Evolutionary conservation across 1,140 invertebrate genomes (phyloP).

Genomic region (Trachelipus rathkii): DNA sequence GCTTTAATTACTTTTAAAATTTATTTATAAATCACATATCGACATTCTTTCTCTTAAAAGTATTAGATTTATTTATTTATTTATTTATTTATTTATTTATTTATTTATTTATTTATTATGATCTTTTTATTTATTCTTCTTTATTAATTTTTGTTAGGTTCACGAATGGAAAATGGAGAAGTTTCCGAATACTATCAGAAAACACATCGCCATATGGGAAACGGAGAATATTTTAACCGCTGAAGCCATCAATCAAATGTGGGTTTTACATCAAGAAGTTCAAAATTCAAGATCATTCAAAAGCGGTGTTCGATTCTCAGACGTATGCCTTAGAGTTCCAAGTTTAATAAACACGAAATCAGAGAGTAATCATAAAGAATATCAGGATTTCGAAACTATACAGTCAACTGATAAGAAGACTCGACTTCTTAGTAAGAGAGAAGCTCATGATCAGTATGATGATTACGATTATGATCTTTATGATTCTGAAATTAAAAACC

Average conservation of each 20-base stretch:
- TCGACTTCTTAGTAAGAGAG: neutral
- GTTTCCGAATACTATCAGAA: conserved; percentile 60
- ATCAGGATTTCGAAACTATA: conserved; percentile 34
- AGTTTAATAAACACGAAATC: conserved; percentile 28
- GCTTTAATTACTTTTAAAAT: too few species aligned
- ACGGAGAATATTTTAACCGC: conserved; percentile 64
- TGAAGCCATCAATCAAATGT: conserved; percentile 53
- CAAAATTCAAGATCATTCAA: neutral
- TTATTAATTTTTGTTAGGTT: conserved; percentile 32
- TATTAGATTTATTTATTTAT: too few species aligned
- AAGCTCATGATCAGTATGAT: neutral
- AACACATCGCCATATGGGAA: conserved; percentile 61
- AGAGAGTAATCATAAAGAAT: conserved; percentile 15
- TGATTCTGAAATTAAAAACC: too few species aligned
- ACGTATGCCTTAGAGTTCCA: conserved; percentile 38
- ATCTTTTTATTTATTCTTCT: too few species aligned
- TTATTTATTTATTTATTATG: too few species aligned
- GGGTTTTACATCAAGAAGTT: conserved; percentile 31
- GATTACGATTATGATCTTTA: conserved; percentile 35
- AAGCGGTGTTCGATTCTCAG: conserved; percentile 25
- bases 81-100: too few species aligned
- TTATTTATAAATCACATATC: too few species aligned
- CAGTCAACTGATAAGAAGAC: neutral
- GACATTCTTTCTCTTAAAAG: too few species aligned
- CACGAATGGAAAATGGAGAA: conserved; percentile 66